Evolutionary conservation across 2,888 invertebrate genomes (phyloP), one percentile per base, ranked within the genome.

Genomic region (Poecilobothrus nobilitatus): DNA sequence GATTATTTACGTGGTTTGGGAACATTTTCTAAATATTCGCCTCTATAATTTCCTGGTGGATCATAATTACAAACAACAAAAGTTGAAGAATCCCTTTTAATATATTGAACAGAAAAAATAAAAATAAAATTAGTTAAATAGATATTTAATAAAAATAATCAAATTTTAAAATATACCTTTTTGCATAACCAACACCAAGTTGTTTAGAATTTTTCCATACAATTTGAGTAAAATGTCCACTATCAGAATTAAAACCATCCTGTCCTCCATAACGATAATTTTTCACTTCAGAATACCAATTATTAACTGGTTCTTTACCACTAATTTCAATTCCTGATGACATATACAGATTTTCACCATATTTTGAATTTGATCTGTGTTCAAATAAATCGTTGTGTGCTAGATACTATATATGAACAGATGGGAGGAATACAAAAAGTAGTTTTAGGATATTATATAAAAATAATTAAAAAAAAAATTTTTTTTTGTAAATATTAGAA

Each of bases 21-120:
- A 15, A 93, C 92, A 79, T 92, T 92, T 34, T 85, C 86, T 20
- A 86, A 83, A 76, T 90, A 94, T 75, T 88, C 87, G 1, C 91
- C 91, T 64, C 89, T 84, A 73, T 91, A 88, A 80, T 97, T 97
- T 3, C 96, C 97, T 0, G 95, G 90, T 0, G 97, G 97, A 75
- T 87, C 87, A 79, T 97, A 97, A 80, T 94, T 92, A 53, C 91
- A 93, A 1, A 97, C 96, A 0, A 96, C 94, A 75, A 75, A 80
- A 15, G 76, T 76, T 2, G 72, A 78, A 89, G 92, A 73, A 89
- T 86, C 77, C 87, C 89, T 37, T 27, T 18, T n/a, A n/a, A n/a
- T n/a, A n/a, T n/a, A n/a, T n/a, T n/a, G n/a, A n/a, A n/a, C n/a
- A n/a, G n/a, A 27, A 27, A 15, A 68, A 37, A 41, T 37, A 10